These are phyloP conservation scores for Diplogasteroides magnus DNA, from an alignment of 1,140 invertebrate species.

Conservation along the genomic window DNA sequence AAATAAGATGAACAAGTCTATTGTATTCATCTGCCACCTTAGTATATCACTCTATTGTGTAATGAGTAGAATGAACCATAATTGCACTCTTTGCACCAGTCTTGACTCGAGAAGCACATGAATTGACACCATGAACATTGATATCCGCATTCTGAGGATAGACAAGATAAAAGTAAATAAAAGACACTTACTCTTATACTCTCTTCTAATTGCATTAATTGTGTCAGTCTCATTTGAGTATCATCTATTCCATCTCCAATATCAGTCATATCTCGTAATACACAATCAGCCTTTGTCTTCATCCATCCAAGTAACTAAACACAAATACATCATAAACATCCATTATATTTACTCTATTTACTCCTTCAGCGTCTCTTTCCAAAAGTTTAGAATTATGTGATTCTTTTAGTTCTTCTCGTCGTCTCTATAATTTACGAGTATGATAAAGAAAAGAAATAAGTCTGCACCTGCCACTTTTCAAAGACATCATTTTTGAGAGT, in stretches of 20 bases:
- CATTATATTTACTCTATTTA: constrained; percentile 49
- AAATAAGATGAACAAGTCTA: not conserved
- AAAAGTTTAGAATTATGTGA: constrained; percentile 88
- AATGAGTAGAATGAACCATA: not conserved
- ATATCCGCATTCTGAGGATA: constrained; percentile 12
- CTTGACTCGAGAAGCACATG: not conserved
- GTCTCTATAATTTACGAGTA: constrained; percentile 86
- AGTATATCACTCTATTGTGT: not conserved
- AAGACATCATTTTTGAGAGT: constrained; percentile 61
- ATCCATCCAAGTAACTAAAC: constrained; percentile 7
- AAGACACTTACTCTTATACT: not conserved
- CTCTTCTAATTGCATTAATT: constrained; percentile 9
- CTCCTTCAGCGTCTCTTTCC: constrained; percentile 93
- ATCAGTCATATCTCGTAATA: constrained; percentile 6
- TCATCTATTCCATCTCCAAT: constrained; percentile 9
- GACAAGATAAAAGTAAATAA: not conserved
- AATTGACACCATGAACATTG: constrained; percentile 18
- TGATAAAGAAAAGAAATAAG: constrained; percentile 62
- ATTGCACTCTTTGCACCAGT: not conserved
- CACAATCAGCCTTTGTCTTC: not conserved
- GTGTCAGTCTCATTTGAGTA: not conserved
- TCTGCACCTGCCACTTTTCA: not conserved
- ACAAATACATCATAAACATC: not conserved
- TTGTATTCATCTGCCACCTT: not conserved
- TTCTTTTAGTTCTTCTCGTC: constrained; percentile 84